Percentiles rank a stretch among this genome's conserved stretches.
Conservation (phyloP, 2,888 invertebrate species). For the Sinohyriopsis cumingii region DNA sequence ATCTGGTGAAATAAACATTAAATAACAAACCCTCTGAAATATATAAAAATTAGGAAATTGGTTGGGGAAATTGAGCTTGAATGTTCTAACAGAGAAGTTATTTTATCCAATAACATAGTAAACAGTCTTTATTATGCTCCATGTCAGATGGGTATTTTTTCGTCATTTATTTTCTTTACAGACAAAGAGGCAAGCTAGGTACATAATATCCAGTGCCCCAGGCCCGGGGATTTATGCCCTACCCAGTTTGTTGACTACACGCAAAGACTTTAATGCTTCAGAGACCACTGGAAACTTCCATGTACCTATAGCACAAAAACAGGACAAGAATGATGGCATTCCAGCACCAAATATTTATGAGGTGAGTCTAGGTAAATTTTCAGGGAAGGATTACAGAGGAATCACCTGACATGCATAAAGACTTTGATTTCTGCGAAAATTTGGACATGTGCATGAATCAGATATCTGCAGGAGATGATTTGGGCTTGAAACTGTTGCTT, state of each 20-base stretch:
- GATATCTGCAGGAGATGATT: too few relatives aligned
- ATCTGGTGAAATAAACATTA: too few relatives aligned
- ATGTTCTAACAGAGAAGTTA: too few relatives aligned
- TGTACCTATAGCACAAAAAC: conserved; percentile 62
- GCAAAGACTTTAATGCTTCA: conserved; percentile 64
- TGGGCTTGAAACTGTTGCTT: too few relatives aligned
- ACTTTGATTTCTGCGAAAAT: background rate
- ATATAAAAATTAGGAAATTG: too few relatives aligned
- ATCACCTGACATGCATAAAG: background rate
- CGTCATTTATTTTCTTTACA: conserved; percentile 28
- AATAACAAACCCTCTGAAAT: too few relatives aligned
- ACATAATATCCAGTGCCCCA: conserved; percentile 55
- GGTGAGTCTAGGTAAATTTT: conserved; percentile 40
- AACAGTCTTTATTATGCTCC: background rate
- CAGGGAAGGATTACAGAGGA: too few relatives aligned
- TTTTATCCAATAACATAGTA: background rate
- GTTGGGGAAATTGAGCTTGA: too few relatives aligned
- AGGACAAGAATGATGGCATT: conserved; percentile 43
- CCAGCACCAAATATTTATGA: conserved; percentile 70
- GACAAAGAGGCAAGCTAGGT: conserved; percentile 56
- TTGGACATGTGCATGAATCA: too few relatives aligned
- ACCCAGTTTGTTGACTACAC: conserved; percentile 51
- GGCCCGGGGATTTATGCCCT: conserved; percentile 65
- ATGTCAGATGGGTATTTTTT: background rate
- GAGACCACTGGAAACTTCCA: conserved; percentile 63